Evolutionary conservation across 2,113 vertebrate genomes (phyloP).

Genomic region (Conger conger): DNA sequence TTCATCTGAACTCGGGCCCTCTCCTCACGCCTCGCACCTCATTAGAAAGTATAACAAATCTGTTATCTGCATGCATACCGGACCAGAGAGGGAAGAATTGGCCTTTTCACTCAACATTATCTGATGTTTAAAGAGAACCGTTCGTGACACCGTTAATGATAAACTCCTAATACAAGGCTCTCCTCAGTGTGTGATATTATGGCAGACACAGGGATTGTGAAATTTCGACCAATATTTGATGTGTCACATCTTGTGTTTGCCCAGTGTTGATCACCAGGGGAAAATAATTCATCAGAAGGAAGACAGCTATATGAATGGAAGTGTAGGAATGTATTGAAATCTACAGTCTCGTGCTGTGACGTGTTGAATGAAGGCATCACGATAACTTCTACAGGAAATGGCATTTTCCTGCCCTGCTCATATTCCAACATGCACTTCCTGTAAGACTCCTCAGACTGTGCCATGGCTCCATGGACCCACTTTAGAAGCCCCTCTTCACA

Average conservation of each 20-base stretch:
- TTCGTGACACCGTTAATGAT: slow-evolving; percentile 5
- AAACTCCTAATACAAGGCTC: not conserved
- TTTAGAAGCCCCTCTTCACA: no score
- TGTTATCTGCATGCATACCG: slow-evolving; percentile 18
- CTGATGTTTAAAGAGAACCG: slow-evolving; percentile 5
- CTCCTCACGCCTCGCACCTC: slow-evolving; percentile 7
- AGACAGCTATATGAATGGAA: not conserved
- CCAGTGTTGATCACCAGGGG: not conserved
- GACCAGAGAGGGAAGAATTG: not conserved
- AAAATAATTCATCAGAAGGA: not conserved
- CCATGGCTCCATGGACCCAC: no score
- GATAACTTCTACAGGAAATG: not conserved
- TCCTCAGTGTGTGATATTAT: not conserved
- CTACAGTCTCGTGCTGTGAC: not conserved
- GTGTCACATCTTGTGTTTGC: not conserved
- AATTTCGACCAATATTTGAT: not conserved
- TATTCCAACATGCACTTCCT: not conserved
- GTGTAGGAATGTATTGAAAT: not conserved
- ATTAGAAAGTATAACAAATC: slow-evolving; percentile 26
- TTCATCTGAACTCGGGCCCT: not conserved
- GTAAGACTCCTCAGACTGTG: no score
- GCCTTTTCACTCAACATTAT: slow-evolving; percentile 15
- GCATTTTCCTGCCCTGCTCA: not conserved
- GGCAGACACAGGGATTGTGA: not conserved
- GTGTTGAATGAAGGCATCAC: not conserved